A percentile compares a stretch with the other conserved stretches of the same genome.
These are phyloP conservation scores for Scaptomyza montana DNA, from an alignment of 1,140 invertebrate genomes.

Conservation along the genomic window DNA sequence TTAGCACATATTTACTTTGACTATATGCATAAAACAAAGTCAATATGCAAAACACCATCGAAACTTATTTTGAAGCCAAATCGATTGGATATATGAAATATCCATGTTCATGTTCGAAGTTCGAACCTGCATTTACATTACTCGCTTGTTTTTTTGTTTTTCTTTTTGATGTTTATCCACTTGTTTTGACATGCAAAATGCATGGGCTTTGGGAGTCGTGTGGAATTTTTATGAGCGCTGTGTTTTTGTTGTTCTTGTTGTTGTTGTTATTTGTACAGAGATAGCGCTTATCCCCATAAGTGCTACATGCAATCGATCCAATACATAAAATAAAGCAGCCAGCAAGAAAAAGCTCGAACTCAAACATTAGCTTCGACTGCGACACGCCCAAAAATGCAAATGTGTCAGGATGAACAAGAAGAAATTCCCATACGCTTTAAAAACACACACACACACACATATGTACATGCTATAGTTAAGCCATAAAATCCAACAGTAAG, in stretches of 20 bases:
- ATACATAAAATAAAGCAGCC: conserved; percentile 3
- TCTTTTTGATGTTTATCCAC: background rate
- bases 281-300: conserved; percentile 32
- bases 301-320: conserved; percentile 38
- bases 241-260: background rate
- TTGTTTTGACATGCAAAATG: background rate
- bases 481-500: conserved; percentile 21
- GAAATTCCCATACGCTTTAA: conserved; percentile 47
- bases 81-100: no score
- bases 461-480: conserved; percentile 9
- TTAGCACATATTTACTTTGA: no score
- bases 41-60: no score
- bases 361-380: conserved; percentile 27
- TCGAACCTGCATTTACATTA: background rate
- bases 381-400: conserved; percentile 59
- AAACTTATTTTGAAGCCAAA: no score
- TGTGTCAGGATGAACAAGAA: conserved; percentile 6
- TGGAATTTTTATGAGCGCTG: background rate
- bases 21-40: no score
- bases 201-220: background rate
- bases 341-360: background rate
- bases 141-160: background rate
- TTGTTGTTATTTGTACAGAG: background rate
- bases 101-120: background rate
- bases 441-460: conserved; percentile 27